A percentile compares a stretch with the other conserved stretches of the same genome.
Conservation (phyloP, 2,113 vertebrate species). For the Myrmecophaga tridactyla region DNA sequence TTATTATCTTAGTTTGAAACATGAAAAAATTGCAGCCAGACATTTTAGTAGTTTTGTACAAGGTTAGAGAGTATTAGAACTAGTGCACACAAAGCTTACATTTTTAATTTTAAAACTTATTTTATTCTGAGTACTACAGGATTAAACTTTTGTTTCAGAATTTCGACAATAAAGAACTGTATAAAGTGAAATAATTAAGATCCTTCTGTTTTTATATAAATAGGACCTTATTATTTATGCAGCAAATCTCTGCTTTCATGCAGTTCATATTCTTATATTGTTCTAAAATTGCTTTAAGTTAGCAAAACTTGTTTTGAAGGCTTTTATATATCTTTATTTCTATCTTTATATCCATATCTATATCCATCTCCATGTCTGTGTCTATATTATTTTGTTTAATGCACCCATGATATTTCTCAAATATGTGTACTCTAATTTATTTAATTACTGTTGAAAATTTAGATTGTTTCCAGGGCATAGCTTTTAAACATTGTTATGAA, state of each 20-base stretch:
- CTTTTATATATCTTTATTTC: neutral
- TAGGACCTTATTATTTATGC: neutral
- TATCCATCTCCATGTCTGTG: neutral
- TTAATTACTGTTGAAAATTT: neutral
- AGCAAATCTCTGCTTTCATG: neutral
- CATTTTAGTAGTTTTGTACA: neutral
- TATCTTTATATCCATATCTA: neutral
- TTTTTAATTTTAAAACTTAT: neutral
- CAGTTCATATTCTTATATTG: neutral
- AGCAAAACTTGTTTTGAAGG: neutral
- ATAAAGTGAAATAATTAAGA: neutral
- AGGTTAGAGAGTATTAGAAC: neutral
- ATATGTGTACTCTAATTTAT: neutral
- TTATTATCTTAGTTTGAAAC: conserved; percentile 5
- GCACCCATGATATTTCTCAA: neutral
- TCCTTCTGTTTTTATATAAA: neutral
- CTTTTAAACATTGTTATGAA: neutral
- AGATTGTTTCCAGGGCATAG: neutral
- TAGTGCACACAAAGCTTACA: neutral
- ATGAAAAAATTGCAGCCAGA: neutral
- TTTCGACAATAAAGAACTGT: neutral
- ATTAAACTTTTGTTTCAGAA: neutral
- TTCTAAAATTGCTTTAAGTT: neutral
- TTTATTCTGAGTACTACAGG: neutral
- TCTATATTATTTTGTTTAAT: neutral